Base-by-base conservation (phyloP, 2,797 vertebrate genomes). In the Pseudomugil gertrudae region DNA sequence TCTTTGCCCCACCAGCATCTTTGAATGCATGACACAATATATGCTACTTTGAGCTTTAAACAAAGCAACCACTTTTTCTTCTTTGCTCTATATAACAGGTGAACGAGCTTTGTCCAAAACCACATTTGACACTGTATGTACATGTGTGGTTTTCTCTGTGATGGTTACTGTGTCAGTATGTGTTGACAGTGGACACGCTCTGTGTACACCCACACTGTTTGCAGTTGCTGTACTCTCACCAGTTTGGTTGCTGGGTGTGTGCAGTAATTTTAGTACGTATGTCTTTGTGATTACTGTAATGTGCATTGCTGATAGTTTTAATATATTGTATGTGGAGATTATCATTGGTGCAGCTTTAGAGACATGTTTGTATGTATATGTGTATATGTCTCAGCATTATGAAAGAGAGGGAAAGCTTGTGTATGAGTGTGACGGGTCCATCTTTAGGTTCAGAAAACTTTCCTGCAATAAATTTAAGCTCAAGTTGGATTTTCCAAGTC, bases 41-140 rank as follows among this genome's bases (percentile, higher is more conserved):
- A 58, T 70, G 79, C 63, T 86, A 76, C 83, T 90, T 72, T 76
- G 87, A 72, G 68, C 61, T 77, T 72, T 54, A 76, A 76, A 84
- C 74, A 82, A 79, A 85, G 59, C 68, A 56, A 47, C 78, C 61
- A 80, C 66, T 69, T 47, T 67, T 72, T 69, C n/a, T 73, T 38
- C 60, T 63, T 23, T 30, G 57, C 47, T 83, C 69, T 87, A 84
- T 86, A 68, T 75, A 78, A 80, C 57, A 47, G 52, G 57, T 71
- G 74, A 69, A 47, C 45, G 66, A 69, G 64, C 62, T 87, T 85
- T 76, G 79, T 83, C 66, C 69, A 59, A 78, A 69, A 76, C 70
- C 80, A 67, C 84, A 79, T 56, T 77, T 68, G 66, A 43, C 72
- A 60, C 35, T 9, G 6, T 57, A 33, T 71, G 48, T 33, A 51